Conservation (phyloP, 2,113 vertebrate species). For the Callaeas wilsoni region DNA sequence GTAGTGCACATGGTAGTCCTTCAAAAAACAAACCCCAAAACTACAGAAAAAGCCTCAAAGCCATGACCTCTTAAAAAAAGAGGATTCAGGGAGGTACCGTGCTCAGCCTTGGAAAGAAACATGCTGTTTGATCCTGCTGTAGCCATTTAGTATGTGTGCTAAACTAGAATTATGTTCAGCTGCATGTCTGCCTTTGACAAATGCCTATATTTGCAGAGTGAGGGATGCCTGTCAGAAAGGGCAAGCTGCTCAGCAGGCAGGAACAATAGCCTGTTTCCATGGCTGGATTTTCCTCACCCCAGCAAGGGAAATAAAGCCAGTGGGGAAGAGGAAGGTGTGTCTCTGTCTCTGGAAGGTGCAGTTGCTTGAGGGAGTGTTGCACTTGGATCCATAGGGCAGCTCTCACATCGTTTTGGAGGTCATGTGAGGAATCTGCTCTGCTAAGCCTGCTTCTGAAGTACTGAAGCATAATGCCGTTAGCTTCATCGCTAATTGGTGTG, state of each 20-base stretch:
- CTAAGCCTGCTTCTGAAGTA: neutral
- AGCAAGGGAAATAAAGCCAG: neutral
- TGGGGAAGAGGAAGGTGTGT: neutral
- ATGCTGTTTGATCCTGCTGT: neutral
- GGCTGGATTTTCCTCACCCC: neutral
- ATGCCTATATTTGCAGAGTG: neutral
- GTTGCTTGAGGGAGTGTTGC: neutral
- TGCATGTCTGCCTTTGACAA: neutral
- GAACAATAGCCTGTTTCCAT: neutral
- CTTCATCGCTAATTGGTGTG: neutral
- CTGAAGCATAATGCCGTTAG: neutral
- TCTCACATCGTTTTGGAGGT: neutral
- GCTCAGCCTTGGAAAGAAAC: neutral
- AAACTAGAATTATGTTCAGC: neutral
- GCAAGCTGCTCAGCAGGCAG: neutral
- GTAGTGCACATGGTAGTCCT: neutral
- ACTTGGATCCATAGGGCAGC: neutral
- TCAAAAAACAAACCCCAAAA: neutral
- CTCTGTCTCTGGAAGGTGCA: neutral
- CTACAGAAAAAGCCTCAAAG: neutral
- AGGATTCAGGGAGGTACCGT: neutral
- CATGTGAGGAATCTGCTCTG: neutral
- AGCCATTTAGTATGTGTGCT: neutral
- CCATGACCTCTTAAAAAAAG: neutral
- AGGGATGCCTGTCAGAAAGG: neutral